phyloP scores from a whole-genome alignment of 2,888 invertebrate genomes.

The Tachystola acroxantha region DNA sequence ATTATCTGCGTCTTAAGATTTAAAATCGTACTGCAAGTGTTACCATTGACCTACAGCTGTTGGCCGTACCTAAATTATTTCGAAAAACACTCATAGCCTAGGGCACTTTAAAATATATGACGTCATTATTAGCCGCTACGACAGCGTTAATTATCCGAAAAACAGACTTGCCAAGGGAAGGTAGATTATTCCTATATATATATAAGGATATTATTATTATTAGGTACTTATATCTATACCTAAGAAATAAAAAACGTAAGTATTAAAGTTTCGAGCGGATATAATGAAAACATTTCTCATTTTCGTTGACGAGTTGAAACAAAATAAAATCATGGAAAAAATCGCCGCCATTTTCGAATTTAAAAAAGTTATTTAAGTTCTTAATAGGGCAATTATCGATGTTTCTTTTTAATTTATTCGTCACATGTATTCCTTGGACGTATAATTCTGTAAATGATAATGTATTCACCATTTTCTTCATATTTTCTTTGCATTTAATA shows the following conservation, averaged over 20 bases:
- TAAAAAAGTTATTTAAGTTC: conserved; percentile 2
- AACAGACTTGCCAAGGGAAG: no score
- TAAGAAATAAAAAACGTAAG: conserved; percentile 3
- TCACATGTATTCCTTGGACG: conserved; percentile 3
- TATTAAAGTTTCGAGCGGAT: conserved; percentile 14
- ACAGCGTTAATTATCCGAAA: no score
- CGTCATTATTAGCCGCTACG: no score
- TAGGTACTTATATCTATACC: background rate
- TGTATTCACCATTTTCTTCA: background rate
- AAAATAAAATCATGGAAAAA: conserved; percentile 11
- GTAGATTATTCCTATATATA: no score
- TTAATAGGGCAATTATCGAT: background rate
- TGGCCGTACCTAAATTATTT: no score
- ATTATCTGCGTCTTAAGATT: no score
- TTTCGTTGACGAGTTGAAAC: conserved; percentile 7
- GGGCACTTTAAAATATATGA: no score
- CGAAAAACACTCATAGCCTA: no score
- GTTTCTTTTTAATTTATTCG: background rate
- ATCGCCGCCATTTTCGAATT: conserved; percentile 2
- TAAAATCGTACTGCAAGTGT: no score
- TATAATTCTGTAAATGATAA: background rate
- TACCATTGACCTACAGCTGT: no score
- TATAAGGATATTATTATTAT: no score
- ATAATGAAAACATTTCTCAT: conserved; percentile 10
- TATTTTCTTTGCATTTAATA: background rate